Percentiles rank a stretch among this genome's conserved stretches.
phyloP scores from a whole-genome alignment of 2,113 vertebrate species.

The Haemorhous mexicanus region DNA sequence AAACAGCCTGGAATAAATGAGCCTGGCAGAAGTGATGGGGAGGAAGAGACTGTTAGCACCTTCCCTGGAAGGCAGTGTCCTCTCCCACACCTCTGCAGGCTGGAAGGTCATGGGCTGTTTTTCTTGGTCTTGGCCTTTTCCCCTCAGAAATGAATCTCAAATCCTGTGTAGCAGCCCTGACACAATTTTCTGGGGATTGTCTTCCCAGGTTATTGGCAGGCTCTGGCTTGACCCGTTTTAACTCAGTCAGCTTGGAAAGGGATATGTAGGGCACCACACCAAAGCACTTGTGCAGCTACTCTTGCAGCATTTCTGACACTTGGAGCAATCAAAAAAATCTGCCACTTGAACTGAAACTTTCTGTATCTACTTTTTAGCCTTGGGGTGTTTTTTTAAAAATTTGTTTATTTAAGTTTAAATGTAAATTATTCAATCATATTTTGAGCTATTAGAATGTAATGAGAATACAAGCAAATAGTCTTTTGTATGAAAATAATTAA shows the following conservation, averaged over 20 bases:
- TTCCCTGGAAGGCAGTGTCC: background rate
- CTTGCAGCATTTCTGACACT: background rate
- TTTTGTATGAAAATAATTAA: background rate
- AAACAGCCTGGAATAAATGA: background rate
- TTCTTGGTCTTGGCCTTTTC: background rate
- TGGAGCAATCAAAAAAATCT: background rate
- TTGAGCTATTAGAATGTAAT: background rate
- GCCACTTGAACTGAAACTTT: background rate
- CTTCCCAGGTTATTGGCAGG: background rate
- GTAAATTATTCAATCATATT: background rate
- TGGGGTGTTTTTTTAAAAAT: background rate
- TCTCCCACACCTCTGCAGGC: background rate
- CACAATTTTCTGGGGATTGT: background rate
- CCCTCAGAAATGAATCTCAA: background rate
- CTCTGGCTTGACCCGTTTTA: conserved; percentile 9
- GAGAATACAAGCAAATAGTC: background rate
- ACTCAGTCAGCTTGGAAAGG: background rate
- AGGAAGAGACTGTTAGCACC: background rate
- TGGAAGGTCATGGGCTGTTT: background rate
- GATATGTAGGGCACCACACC: background rate
- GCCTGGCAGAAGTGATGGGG: background rate
- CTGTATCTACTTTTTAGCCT: background rate
- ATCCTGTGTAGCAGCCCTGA: background rate
- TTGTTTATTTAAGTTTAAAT: background rate
- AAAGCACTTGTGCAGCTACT: background rate